A percentile compares a stretch with the other conserved stretches of the same genome.
Evolutionary conservation across 2,888 invertebrate species (phyloP).

Genomic region (Epinotia ramella): DNA sequence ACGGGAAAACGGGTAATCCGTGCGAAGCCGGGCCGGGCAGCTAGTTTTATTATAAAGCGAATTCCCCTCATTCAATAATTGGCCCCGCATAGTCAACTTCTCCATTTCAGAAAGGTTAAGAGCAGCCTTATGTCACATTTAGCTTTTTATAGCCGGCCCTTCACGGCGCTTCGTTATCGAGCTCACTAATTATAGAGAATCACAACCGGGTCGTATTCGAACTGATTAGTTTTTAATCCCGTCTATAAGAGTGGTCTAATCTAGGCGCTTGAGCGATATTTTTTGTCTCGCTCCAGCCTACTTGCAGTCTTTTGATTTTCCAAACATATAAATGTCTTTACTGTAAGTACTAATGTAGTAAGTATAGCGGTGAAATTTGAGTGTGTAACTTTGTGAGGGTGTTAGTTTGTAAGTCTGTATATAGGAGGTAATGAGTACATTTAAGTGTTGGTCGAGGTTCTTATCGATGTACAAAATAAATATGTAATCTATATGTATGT

Average conservation of each 20-base stretch:
- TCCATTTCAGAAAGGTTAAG: neutral
- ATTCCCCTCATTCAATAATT: neutral
- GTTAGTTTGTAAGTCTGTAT: too few relatives aligned
- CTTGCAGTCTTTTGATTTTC: neutral
- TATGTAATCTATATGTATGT: too few relatives aligned
- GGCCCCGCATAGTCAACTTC: neutral
- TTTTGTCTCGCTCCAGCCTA: neutral
- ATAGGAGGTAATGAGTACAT: too few relatives aligned
- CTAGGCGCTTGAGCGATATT: conserved; percentile 14
- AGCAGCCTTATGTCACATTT: neutral
- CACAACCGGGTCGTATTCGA: conserved; percentile 23
- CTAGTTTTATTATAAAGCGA: too few relatives aligned
- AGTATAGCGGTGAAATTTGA: too few relatives aligned
- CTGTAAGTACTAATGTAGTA: too few relatives aligned
- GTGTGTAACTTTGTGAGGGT: too few relatives aligned
- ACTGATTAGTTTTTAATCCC: conserved; percentile 42
- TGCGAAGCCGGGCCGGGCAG: too few relatives aligned
- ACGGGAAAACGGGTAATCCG: too few relatives aligned
- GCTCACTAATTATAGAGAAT: conserved; percentile 35
- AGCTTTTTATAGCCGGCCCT: conserved; percentile 3
- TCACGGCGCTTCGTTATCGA: neutral
- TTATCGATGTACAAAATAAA: too few relatives aligned
- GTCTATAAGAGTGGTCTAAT: conserved; percentile 20
- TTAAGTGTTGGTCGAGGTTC: too few relatives aligned
- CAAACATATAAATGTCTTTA: too few relatives aligned